phyloP scores from a whole-genome alignment of 2,888 invertebrate genomes.

The Apotomis betuletana region DNA sequence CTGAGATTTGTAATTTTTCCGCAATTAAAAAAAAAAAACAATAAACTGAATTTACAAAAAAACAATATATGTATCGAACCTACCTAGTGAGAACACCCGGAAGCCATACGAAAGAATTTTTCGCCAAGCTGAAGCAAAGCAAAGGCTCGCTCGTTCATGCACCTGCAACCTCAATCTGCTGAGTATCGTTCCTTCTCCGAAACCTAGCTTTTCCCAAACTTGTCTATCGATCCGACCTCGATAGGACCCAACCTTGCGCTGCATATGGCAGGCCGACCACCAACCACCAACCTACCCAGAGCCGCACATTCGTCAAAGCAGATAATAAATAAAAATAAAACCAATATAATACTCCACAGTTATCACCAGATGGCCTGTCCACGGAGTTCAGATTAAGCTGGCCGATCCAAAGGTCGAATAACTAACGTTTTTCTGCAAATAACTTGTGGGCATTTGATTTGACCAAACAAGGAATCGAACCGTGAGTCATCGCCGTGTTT shows the following conservation, averaged over 20 bases:
- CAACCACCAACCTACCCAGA: slow-evolving; percentile 50
- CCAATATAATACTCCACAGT: slow-evolving; percentile 31
- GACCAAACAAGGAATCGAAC: slow-evolving; percentile 58
- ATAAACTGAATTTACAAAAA: too few relatives aligned
- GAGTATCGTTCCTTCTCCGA: neutral
- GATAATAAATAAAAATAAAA: slow-evolving; percentile 40
- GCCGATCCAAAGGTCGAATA: slow-evolving; percentile 53
- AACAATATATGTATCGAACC: too few relatives aligned
- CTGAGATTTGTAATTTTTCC: too few relatives aligned
- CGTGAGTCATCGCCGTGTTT: slow-evolving; percentile 35
- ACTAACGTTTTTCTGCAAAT: slow-evolving; percentile 55
- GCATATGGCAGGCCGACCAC: slow-evolving; percentile 56
- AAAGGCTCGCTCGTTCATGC: too few relatives aligned
- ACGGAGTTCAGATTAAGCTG: slow-evolving; percentile 30
- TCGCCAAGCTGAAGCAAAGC: too few relatives aligned
- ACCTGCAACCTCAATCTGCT: too few relatives aligned
- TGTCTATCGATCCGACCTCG: slow-evolving; percentile 39
- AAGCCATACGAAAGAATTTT: too few relatives aligned
- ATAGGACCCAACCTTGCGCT: slow-evolving; percentile 60
- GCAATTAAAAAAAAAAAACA: too few relatives aligned
- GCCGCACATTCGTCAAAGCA: slow-evolving; percentile 42
- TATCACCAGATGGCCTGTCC: slow-evolving; percentile 37
- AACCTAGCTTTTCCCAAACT: slow-evolving; percentile 35
- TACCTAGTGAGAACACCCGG: too few relatives aligned
- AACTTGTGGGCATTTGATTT: slow-evolving; percentile 59